A percentile compares a stretch with the other conserved stretches of the same genome.
These are phyloP conservation scores for Lordiphosa clarofinis DNA, from an alignment of 1,140 invertebrate genomes.

Conservation along the genomic window DNA sequence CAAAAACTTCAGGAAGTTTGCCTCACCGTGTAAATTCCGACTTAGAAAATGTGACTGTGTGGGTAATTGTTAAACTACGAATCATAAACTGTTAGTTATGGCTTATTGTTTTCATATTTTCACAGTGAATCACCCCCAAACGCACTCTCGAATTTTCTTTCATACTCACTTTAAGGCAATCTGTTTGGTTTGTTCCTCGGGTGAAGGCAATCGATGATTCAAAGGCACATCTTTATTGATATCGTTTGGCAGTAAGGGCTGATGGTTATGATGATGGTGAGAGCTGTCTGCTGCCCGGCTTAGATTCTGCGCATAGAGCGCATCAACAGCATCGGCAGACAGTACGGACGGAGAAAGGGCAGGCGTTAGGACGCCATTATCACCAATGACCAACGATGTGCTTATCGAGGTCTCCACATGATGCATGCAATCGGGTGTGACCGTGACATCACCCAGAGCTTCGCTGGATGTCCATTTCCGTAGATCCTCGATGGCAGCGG, in stretches of 20 bases:
- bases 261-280: conserved; percentile 45
- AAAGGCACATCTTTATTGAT: conserved; percentile 85
- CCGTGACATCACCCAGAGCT: conserved; percentile 89
- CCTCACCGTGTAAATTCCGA: no score
- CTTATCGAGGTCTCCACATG: conserved; percentile 77
- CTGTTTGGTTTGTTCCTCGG: conserved; percentile 89
- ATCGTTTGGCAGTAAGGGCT: conserved; percentile 68
- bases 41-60: no score
- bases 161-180: conserved; percentile 87
- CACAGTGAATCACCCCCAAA: neutral
- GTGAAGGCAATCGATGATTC: conserved; percentile 90
- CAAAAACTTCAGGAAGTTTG: no score
- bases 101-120: no score
- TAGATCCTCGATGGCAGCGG: conserved; percentile 88
- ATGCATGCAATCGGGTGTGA: conserved; percentile 86
- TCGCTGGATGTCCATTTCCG: conserved; percentile 91
- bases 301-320: conserved; percentile 66
- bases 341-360: conserved; percentile 78
- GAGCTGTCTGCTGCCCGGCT: conserved; percentile 65
- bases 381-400: conserved; percentile 71
- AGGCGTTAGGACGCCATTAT: conserved; percentile 71
- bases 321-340: conserved; percentile 72
- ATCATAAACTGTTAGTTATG: no score
- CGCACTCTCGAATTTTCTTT: neutral
- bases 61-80: no score